Percentiles rank a stretch among this genome's conserved stretches.
phyloP scores from a whole-genome alignment of 2,888 invertebrate genomes.

The Imbricaverruca yamaguchii region DNA sequence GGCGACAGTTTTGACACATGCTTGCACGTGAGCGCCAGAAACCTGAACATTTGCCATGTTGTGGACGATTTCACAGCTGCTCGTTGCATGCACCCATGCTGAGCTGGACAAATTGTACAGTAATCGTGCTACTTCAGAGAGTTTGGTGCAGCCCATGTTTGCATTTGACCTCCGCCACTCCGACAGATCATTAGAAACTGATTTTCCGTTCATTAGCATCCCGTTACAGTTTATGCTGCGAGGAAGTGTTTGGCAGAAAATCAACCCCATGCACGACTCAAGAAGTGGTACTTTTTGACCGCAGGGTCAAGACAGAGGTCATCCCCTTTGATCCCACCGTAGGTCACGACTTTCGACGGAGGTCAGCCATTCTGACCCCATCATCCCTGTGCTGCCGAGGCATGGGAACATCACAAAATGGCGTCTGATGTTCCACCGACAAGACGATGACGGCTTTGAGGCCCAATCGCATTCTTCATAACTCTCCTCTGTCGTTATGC shows the following conservation, averaged over 20 bases:
- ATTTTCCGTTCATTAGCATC: background rate
- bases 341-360: too few relatives aligned
- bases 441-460: background rate
- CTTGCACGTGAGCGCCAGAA: too few relatives aligned
- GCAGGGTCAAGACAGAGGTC: background rate
- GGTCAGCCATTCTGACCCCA: background rate
- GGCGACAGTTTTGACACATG: too few relatives aligned
- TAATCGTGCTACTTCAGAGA: too few relatives aligned
- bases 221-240: background rate
- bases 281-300: background rate
- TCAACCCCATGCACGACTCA: too few relatives aligned
- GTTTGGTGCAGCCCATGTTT: too few relatives aligned
- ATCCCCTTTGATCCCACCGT: background rate
- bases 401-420: background rate
- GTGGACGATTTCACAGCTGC: too few relatives aligned
- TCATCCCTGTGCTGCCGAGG: background rate
- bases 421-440: background rate
- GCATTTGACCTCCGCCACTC: background rate
- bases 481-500: constrained; percentile 6
- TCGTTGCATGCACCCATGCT: too few relatives aligned
- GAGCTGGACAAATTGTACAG: too few relatives aligned
- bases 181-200: background rate
- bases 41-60: too few relatives aligned
- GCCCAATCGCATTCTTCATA: background rate
- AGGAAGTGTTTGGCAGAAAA: background rate